Evolutionary conservation across 92 coral and sea anemone genomes (phyloP).

Genomic region (Zoanthus sansibaricus): DNA sequence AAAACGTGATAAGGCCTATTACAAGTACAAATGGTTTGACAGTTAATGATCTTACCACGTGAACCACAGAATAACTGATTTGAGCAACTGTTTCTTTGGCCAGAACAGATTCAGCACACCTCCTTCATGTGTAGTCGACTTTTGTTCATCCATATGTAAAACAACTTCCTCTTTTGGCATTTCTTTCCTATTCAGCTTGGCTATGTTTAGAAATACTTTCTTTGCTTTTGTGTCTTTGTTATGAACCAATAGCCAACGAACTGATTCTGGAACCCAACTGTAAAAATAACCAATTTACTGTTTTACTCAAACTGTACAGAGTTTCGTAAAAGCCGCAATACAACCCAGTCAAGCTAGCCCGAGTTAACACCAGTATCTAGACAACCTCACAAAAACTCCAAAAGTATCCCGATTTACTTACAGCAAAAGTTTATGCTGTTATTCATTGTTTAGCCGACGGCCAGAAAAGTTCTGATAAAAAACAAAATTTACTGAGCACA

Average conservation of each 20-base stretch:
- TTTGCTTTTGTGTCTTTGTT: constrained; percentile 67
- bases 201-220: constrained; percentile 66
- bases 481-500: too few relatives aligned
- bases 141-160: constrained; percentile 42
- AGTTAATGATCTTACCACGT: constrained; percentile 50
- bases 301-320: too few relatives aligned
- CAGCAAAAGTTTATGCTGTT: too few relatives aligned
- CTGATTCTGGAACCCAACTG: constrained; percentile 94
- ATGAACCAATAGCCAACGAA: constrained; percentile 83
- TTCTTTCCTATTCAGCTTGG: constrained; percentile 65
- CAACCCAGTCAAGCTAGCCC: too few relatives aligned
- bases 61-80: constrained; percentile 75
- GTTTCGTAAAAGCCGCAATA: too few relatives aligned
- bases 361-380: too few relatives aligned
- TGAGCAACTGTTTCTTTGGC: constrained; percentile 63
- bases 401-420: too few relatives aligned
- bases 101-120: constrained; percentile 75
- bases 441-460: too few relatives aligned
- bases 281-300: neutral
- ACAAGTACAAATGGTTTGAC: too few relatives aligned
- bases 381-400: too few relatives aligned
- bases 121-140: constrained; percentile 55
- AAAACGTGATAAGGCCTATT: neutral
- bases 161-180: constrained; percentile 49
- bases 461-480: too few relatives aligned